A percentile compares a stretch with the other conserved stretches of the same genome.
Conservation (phyloP, 2,797 vertebrate species). For the Sebastes matsubarae region DNA sequence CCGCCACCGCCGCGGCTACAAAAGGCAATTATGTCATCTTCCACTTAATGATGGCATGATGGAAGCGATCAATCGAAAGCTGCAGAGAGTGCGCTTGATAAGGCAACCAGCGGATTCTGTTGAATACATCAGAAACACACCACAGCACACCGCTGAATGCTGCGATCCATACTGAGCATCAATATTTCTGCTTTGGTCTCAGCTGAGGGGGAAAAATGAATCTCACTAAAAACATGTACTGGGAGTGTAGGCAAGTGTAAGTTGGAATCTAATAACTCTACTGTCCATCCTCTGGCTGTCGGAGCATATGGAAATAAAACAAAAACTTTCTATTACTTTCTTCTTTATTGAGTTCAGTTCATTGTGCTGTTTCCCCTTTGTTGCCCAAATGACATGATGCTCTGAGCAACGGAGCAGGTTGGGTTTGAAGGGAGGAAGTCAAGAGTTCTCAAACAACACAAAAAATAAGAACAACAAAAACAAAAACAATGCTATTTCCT, state of each 20-base stretch:
- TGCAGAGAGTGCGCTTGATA: conserved; percentile 52
- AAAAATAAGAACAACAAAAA: background rate
- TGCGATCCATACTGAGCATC: conserved; percentile 63
- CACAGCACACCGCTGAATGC: conserved; percentile 30
- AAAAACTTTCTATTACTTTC: background rate
- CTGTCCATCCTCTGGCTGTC: conserved; percentile 29
- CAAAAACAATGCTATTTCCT: background rate
- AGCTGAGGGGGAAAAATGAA: conserved; percentile 46
- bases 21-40: conserved; percentile 73
- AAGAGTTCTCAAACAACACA: background rate
- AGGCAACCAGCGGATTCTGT: conserved; percentile 61
- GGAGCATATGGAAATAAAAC: background rate
- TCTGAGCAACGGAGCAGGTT: background rate
- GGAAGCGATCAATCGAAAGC: conserved; percentile 66
- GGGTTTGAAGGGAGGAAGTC: background rate
- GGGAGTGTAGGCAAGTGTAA: conserved; percentile 32
- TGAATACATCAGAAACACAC: conserved; percentile 63
- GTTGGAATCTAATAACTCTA: conserved; percentile 44
- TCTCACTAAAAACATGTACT: conserved; percentile 47
- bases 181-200: conserved; percentile 58
- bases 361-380: background rate
- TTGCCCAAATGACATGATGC: background rate
- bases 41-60: conserved; percentile 67
- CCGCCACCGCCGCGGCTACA: conserved; percentile 30
- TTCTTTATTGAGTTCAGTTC: background rate